phyloP scores from a whole-genome alignment of 2,888 invertebrate species.

The Watsonalla cultraria region DNA sequence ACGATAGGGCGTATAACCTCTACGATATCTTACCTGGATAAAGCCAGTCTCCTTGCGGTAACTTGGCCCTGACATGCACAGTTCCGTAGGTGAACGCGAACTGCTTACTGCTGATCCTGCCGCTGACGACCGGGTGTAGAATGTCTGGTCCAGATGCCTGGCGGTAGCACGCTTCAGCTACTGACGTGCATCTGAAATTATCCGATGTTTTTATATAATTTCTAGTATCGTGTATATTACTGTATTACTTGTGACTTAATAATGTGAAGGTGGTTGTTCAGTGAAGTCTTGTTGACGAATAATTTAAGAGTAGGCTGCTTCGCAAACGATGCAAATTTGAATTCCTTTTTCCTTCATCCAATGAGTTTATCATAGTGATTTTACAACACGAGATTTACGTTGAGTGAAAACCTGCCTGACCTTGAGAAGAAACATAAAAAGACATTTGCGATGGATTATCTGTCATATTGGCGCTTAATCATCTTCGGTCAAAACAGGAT shows the following conservation, averaged over 20 bases:
- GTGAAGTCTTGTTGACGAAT: too few relatives aligned
- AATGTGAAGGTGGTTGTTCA: too few relatives aligned
- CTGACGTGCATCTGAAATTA: conserved; percentile 42
- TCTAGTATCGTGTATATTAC: neutral
- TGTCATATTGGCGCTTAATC: too few relatives aligned
- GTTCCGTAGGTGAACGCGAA: conserved; percentile 85
- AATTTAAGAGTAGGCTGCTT: too few relatives aligned
- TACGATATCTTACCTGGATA: conserved; percentile 56
- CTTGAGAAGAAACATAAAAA: too few relatives aligned
- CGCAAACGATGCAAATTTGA: too few relatives aligned
- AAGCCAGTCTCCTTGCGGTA: conserved; percentile 87
- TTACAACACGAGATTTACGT: too few relatives aligned
- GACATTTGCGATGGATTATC: neutral
- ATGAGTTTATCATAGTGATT: too few relatives aligned
- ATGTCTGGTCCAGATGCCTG: conserved; percentile 73
- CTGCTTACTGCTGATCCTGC: conserved; percentile 79
- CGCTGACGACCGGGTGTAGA: conserved; percentile 83
- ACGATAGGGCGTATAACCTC: neutral
- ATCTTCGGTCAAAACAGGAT: too few relatives aligned
- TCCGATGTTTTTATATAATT: neutral
- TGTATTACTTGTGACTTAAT: too few relatives aligned
- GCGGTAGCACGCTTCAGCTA: conserved; percentile 54
- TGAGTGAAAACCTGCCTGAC: too few relatives aligned
- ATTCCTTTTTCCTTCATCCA: too few relatives aligned
- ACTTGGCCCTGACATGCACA: conserved; percentile 83